These are phyloP conservation scores for Pogonomyrmex barbatus DNA, from an alignment of 1,140 invertebrate genomes.

Conservation along the genomic window DNA sequence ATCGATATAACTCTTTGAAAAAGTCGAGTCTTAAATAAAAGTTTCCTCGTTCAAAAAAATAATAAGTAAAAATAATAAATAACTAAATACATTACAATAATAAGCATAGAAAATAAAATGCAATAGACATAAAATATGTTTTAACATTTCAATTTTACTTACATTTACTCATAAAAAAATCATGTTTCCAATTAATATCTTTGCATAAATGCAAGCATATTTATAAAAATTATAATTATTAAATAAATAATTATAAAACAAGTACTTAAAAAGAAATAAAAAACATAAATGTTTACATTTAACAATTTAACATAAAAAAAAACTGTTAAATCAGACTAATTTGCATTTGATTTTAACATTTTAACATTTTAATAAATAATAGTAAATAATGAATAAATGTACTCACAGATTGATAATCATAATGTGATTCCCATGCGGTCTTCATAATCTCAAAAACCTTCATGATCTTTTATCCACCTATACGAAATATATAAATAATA, in stretches of 20 bases:
- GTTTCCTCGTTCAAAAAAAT: too few species aligned
- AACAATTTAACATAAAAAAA: not conserved
- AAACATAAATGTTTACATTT: too few species aligned
- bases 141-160: conserved; percentile 15
- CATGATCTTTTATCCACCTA: conserved; percentile 82
- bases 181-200: not conserved
- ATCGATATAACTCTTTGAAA: too few species aligned
- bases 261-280: too few species aligned
- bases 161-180: not conserved
- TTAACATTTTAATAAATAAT: conserved; percentile 6
- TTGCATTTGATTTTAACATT: not conserved
- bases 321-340: not conserved
- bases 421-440: conserved; percentile 79
- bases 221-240: not conserved
- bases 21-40: too few species aligned
- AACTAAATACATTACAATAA: not conserved
- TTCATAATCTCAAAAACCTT: conserved; percentile 73
- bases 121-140: not conserved
- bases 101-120: not conserved
- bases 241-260: too few species aligned
- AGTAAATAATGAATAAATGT: conserved; percentile 10
- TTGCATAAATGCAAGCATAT: not conserved
- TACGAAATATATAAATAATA: conserved; percentile 76
- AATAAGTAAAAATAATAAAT: not conserved
- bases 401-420: conserved; percentile 67